Conservation (phyloP, 2,888 invertebrate species). For the Leucoma salicis region DNA sequence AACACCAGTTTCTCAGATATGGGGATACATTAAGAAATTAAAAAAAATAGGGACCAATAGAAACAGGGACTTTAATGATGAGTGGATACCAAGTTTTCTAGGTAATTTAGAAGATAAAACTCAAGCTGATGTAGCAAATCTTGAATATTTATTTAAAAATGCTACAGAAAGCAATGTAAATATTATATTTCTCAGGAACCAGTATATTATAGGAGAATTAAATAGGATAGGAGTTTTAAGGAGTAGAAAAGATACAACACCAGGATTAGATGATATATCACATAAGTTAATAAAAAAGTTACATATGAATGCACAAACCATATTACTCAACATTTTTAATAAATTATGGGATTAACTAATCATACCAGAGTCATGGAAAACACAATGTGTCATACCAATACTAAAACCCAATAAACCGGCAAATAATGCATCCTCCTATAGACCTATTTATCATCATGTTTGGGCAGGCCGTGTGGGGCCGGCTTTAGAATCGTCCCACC, state of each 20-base stretch:
- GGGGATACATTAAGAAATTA: neutral
- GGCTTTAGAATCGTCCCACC: no score
- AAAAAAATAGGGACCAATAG: neutral
- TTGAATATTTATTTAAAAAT: neutral
- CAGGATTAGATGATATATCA: conserved; percentile 11
- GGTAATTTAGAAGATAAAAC: neutral
- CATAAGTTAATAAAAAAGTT: conserved; percentile 7
- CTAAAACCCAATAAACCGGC: conserved; percentile 2
- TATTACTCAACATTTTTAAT: neutral
- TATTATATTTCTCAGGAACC: neutral
- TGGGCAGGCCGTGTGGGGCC: no score
- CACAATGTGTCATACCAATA: conserved; percentile 1
- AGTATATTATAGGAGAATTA: neutral
- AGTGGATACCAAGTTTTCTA: neutral
- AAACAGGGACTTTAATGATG: conserved; percentile 4
- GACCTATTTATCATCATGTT: conserved; percentile 7
- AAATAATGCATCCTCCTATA: conserved; percentile 5
- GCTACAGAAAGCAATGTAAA: neutral
- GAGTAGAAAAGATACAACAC: neutral
- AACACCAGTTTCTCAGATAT: neutral
- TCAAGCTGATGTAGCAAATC: neutral
- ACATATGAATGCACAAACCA: neutral
- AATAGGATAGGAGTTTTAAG: neutral
- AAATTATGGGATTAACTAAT: neutral
- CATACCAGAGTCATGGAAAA: neutral